phyloP scores from a whole-genome alignment of 2,113 vertebrate species.

The Ursus arctos region DNA sequence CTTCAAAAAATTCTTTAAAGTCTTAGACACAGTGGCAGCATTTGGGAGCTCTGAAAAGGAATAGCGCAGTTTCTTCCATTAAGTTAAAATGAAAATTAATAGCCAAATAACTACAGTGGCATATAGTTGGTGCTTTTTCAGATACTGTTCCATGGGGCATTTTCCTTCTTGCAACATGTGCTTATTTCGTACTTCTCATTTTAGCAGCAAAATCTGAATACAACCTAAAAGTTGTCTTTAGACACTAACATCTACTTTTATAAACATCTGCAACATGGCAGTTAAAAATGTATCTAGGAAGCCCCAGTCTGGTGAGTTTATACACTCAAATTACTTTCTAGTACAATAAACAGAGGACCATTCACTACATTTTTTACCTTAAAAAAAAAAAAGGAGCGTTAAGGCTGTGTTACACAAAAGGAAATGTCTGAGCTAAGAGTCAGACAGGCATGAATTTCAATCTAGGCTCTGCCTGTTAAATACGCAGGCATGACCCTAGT shows the following conservation, averaged over 20 bases:
- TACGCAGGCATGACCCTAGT: background rate
- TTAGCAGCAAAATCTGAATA: conserved; percentile 17
- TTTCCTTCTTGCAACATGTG: background rate
- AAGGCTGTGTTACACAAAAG: background rate
- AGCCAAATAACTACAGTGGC: background rate
- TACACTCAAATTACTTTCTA: background rate
- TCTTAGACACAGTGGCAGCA: background rate
- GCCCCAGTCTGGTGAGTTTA: background rate
- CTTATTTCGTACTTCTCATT: background rate
- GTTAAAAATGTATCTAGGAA: conserved; percentile 26
- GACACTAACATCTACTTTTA: background rate
- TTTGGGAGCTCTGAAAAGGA: background rate
- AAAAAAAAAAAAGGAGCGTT: background rate
- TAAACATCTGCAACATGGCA: background rate
- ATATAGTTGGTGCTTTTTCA: background rate
- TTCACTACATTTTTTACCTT: background rate
- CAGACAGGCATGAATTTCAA: background rate
- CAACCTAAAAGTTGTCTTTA: background rate
- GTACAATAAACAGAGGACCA: background rate
- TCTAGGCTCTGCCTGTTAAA: background rate
- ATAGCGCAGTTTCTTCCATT: background rate
- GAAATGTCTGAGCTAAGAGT: background rate
- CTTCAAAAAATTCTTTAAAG: background rate
- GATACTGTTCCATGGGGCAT: background rate
- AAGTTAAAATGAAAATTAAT: background rate